Base-by-base conservation (phyloP, 1,140 invertebrate species). In the Brachionus calyciflorus region DNA sequence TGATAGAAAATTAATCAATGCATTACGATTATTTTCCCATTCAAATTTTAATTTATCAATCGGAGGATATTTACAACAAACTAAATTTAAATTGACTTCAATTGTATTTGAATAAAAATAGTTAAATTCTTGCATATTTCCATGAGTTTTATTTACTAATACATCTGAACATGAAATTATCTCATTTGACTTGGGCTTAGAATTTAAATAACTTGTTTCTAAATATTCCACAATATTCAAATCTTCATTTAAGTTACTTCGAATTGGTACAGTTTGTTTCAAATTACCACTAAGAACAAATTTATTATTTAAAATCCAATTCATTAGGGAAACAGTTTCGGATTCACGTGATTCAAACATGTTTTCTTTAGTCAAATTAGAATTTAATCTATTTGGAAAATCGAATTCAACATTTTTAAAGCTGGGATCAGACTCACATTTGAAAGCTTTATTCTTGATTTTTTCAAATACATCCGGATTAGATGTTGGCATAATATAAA, bases 51-150 rank as follows among this genome's bases (percentile, higher is more conserved):
- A 10, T 30, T 57, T 33, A 24, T 28, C n/a, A 7, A 19, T 2
- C 17, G 24, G 21, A 0, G 96, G 96, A 85, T 91, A 97, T 86
- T 98, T 99, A 85, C 92, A 94, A 85, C 96, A 99, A 0, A 93
- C 95, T 55, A 99, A 88, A 83, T 99, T 96, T 40, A 99, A 84
- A 0, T 96, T 99, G 17, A 98, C 90, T 87, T 99, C 96, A 92
- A 99, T 96, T 83, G 93, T 96, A 51, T 95, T 95, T 81, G 93
- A 94, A 90, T 92, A 92, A 12, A 98, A 89, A 82, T 99, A 99
- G 84, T 98, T 98, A 85, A 93, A 99, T 83, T 99, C 96, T 87
- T 98, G 95, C 95, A 99, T 98, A 48, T 93, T 93, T 70, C 84
- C 84, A 57, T 7, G 24, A 3, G 55, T 60, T 3, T 37, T n/a